Evolutionary conservation across 2,888 invertebrate genomes (phyloP), one percentile per base, ranked within the genome.

Genomic region (Oegoconia quadripuncta): DNA sequence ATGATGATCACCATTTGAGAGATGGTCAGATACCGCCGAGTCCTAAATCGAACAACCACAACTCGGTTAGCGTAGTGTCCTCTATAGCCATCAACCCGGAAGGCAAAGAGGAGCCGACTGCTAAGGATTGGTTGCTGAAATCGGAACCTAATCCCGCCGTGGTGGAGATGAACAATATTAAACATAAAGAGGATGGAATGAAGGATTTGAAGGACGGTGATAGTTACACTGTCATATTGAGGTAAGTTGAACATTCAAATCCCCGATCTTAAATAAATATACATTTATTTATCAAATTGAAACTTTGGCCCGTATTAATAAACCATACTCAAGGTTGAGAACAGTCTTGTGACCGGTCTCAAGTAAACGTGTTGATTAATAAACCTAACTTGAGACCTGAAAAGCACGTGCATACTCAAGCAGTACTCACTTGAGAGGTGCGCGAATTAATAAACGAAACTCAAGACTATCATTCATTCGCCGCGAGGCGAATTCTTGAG

Each of bases 141-240:
- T 64, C 63, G 0, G 86, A 86, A 35, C 37, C 65, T 0, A 62
- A 74, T 0, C 74, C 79, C 0, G 69, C 80, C 1, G 78, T 78
- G 0, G 83, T 86, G 0, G 87, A 87, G 45, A 80, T 84, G 82
- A 88, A 86, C 42, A 87, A 87, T 50, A 83, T 86, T 12, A 86
- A 87, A 35, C 82, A 79, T 45, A 86, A 83, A 31, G 86, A 83
- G 2, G 84, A 83, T 4, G 76, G 71, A 0, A 55, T 46, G 3
- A 89, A 89, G 46, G 88, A 89, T 44, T 55, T 88, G 39, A 89
- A 89, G 41, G 90, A 90, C 48, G 89, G 90, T 0, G 93, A 93
- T 52, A 92, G 92, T 48, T 94, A 93, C 48, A 94, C 94, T 0
- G 93, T 95, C 31, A 95, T 95, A 52, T 88, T 95, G 44, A 89